Evolutionary conservation across 2,113 vertebrate genomes (phyloP).

Genomic region (Gadus chalcogrammus): DNA sequence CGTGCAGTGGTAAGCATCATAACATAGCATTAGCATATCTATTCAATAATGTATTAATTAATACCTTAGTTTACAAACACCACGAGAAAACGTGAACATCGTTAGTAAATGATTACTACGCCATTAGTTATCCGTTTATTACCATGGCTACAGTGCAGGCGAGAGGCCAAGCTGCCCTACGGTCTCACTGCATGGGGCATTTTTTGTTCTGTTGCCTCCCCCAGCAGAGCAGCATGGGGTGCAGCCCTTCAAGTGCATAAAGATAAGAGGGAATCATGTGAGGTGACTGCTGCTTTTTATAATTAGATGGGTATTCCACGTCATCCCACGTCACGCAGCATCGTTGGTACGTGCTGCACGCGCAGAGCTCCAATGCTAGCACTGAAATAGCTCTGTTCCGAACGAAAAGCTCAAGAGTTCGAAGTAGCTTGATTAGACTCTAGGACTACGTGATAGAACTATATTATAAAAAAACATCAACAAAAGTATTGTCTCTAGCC

Average conservation of each 20-base stretch:
- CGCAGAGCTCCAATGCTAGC: slow-evolving; percentile 20
- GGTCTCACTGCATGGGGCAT: not conserved
- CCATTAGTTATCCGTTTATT: too few species aligned
- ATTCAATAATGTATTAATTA: too few species aligned
- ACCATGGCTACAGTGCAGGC: too few species aligned
- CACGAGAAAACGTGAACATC: too few species aligned
- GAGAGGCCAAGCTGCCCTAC: too few species aligned
- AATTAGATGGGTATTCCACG: slow-evolving; percentile 43
- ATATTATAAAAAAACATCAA: too few species aligned
- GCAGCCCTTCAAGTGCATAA: slow-evolving; percentile 7
- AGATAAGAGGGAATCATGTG: slow-evolving; percentile 49
- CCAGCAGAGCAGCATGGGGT: slow-evolving; percentile 12
- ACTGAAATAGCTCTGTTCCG: slow-evolving; percentile 28
- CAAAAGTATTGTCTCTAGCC: too few species aligned
- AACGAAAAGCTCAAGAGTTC: slow-evolving; percentile 7
- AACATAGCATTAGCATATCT: too few species aligned
- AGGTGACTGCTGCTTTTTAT: slow-evolving; percentile 47
- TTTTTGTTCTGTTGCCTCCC: not conserved
- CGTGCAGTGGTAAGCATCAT: too few species aligned
- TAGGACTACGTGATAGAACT: too few species aligned
- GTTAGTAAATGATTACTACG: too few species aligned
- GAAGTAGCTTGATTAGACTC: not conserved
- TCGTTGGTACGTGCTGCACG: slow-evolving; percentile 24
- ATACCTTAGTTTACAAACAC: too few species aligned
- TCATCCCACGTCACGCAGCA: slow-evolving; percentile 27